Base-by-base conservation (phyloP, 2,888 invertebrate species). In the Mesoligia furuncula region DNA sequence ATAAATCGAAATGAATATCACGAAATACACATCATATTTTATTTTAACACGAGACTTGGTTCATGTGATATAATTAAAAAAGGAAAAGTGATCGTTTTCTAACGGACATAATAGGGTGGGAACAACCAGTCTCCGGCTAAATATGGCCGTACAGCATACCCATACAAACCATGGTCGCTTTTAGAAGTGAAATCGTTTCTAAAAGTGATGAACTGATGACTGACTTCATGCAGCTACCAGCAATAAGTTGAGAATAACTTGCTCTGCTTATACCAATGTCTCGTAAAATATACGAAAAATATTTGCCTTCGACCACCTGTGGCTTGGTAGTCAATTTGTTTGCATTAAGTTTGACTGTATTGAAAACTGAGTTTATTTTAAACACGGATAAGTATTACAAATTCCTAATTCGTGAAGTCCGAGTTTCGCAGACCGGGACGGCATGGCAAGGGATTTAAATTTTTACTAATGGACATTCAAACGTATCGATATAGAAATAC, bases 251-350 rank as follows among this genome's bases (percentile, higher is more conserved):
- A n/a, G 65, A 73, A 64, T 39, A 59, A 64, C 39, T 27, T 61
- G n/a, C 39, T 75, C 51, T 78, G 66, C 73, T 85, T 75, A 69
- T 54, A 57, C 24, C 17, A 42, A 69, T 36, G 69, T 73, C 74
- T 78, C 69, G 13, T 85, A 78, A 84, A 85, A 66, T 78, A 42
- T 65, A 61, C 36, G 81, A 82, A 85, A 85, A 85, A 68, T 77
- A 62, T 85, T 81, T 74, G 11, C 45, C 3, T 75, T 42, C 15
- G 13, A 69, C 72, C 83, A 85, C 78, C 74, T 82, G 83, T 69
- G 24, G 74, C n/a, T 74, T 66, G 39, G 73, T 39, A 77, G 67
- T 61, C 36, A 27, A 74, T 75, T 54, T 85, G 57, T 85, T 84
- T 81, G 48, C 69, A 57, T 77, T 77, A 8, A 27, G n/a, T 36